Evolutionary conservation across 1,140 invertebrate species (phyloP).

Genomic region (Pygmarrhopalites habei): DNA sequence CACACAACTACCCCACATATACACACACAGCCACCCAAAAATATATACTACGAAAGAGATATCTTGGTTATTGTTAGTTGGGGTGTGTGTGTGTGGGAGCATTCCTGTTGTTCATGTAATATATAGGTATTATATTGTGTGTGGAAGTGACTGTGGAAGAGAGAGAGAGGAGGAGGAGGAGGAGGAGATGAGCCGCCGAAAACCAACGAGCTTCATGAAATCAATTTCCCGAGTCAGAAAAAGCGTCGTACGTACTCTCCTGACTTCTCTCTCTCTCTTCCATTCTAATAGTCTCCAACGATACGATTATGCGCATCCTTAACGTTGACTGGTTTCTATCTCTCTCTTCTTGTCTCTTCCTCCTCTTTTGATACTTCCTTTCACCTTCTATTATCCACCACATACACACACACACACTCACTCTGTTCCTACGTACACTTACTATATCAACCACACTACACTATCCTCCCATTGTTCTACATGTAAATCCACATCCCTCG

Average conservation of each 20-base stretch:
- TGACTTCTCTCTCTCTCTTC: background rate
- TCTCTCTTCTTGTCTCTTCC: conserved; percentile 20
- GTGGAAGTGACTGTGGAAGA: no score
- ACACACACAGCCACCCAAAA: no score
- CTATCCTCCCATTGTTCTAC: background rate
- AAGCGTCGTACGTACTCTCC: background rate
- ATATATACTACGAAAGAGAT: no score
- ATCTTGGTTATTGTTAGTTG: no score
- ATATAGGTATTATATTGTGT: no score
- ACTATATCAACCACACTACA: no score
- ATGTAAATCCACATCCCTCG: background rate
- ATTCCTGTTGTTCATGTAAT: no score
- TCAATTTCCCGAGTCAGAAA: conserved; percentile 31
- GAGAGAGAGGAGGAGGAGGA: background rate
- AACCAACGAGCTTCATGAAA: conserved; percentile 25
- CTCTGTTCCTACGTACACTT: no score
- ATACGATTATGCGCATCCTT: conserved; percentile 31
- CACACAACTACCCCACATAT: no score
- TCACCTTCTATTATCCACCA: background rate
- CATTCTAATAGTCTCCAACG: conserved; percentile 13
- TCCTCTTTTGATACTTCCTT: background rate
- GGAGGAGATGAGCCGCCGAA: conserved; percentile 16
- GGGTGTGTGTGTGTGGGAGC: no score
- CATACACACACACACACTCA: no score
- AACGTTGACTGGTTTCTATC: conserved; percentile 10